Evolutionary conservation across 2,113 vertebrate genomes (phyloP).

Genomic region (Cottus gobio): DNA sequence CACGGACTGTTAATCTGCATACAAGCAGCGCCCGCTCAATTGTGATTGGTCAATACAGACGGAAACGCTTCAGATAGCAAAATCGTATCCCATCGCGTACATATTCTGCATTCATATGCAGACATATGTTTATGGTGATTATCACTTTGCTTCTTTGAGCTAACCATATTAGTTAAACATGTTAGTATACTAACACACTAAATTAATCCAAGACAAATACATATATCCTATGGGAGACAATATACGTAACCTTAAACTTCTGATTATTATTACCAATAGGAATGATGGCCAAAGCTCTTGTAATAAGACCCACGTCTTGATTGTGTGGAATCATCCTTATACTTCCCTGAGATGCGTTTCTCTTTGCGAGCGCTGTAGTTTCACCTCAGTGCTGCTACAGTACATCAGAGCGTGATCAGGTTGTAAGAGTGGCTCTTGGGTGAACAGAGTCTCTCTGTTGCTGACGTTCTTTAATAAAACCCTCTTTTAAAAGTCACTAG

Average conservation of each 20-base stretch:
- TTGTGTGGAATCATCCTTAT: background rate
- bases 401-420: background rate
- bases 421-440: background rate
- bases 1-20: background rate
- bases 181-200: background rate
- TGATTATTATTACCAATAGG: background rate
- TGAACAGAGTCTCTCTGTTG: background rate
- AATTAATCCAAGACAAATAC: background rate
- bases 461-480: slow-evolving; percentile 3
- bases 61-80: background rate
- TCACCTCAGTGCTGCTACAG: background rate
- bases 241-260: background rate
- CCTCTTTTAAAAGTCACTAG: slow-evolving; percentile 24
- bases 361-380: background rate
- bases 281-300: background rate
- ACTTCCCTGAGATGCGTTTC: background rate
- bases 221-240: background rate
- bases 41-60: background rate
- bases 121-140: background rate
- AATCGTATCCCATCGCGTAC: background rate
- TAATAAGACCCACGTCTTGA: background rate
- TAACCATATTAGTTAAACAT: background rate
- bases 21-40: background rate
- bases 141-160: background rate
- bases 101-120: background rate